Percentiles rank a stretch among this genome's conserved stretches.
Evolutionary conservation across 2,797 vertebrate genomes (phyloP).

Genomic region (Myoxocephalus aenaeus): DNA sequence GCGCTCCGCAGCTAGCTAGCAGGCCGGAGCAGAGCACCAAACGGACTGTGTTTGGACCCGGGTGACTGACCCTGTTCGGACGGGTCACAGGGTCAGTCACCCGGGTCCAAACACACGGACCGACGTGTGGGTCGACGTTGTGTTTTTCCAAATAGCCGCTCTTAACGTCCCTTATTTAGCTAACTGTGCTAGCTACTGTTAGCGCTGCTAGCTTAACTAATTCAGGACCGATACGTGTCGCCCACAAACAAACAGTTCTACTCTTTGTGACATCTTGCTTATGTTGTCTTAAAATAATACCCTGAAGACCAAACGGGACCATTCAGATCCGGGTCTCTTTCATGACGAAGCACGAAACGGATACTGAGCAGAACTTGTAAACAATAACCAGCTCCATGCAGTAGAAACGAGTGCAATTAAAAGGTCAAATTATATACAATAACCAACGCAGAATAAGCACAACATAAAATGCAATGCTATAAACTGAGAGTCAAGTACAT

Average conservation of each 20-base stretch:
- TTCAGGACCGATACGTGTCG: background rate
- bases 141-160: background rate
- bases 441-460: background rate
- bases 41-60: too few species aligned
- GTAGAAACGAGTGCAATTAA: too few species aligned
- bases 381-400: background rate
- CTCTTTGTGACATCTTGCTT: accelerated
- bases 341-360: background rate
- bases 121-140: background rate
- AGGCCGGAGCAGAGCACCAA: too few species aligned
- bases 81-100: background rate
- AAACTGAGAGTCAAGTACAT: background rate
- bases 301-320: background rate
- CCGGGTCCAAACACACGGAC: background rate
- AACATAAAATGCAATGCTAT: background rate
- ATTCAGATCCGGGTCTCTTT: background rate
- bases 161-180: background rate
- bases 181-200: background rate
- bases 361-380: background rate
- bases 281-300: background rate
- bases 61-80: too few species aligned
- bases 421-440: background rate
- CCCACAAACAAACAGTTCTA: background rate
- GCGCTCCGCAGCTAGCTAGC: constrained; percentile 33
- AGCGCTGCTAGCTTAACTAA: background rate